A percentile compares a stretch with the other conserved stretches of the same genome.
These are phyloP conservation scores for Folsomia manolachei DNA, from an alignment of 2,888 invertebrate genomes.

Conservation along the genomic window DNA sequence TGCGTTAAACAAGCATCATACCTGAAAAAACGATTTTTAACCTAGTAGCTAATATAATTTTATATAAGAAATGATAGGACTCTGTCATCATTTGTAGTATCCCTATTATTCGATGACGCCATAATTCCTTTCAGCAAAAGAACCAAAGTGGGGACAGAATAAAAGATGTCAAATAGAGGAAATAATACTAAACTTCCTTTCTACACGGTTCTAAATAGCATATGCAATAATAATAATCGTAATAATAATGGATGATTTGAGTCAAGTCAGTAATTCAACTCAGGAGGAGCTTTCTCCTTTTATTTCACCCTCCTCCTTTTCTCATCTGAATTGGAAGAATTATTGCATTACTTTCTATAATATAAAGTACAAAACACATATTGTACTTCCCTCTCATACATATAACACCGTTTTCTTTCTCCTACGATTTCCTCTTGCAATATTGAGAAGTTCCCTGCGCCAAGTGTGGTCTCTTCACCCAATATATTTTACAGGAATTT, in stretches of 20 bases:
- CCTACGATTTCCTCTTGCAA: background rate
- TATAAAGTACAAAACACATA: conserved; percentile 1
- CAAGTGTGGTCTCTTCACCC: too few species aligned
- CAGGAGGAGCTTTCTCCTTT: conserved; percentile 17
- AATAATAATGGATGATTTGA: conserved; percentile 15
- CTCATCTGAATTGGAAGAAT: background rate
- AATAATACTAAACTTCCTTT: background rate
- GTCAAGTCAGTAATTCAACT: conserved; percentile 16
- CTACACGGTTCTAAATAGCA: background rate
- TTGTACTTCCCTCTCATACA: background rate
- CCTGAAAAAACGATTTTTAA: too few species aligned
- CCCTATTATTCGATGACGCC: background rate
- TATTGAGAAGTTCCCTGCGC: too few species aligned
- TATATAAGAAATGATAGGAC: too few species aligned
- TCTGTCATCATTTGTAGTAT: too few species aligned
- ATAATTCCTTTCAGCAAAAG: background rate
- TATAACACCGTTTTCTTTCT: background rate
- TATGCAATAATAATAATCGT: conserved; percentile 25
- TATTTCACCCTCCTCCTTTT: conserved; percentile 19
- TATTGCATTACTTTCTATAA: conserved; percentile 1
- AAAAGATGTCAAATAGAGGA: background rate
- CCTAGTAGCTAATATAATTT: too few species aligned
- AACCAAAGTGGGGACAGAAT: background rate
- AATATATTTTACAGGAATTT: background rate
- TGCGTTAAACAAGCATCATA: too few species aligned